Conservation (phyloP, 2,113 vertebrate species). For the Eolophus roseicapilla region DNA sequence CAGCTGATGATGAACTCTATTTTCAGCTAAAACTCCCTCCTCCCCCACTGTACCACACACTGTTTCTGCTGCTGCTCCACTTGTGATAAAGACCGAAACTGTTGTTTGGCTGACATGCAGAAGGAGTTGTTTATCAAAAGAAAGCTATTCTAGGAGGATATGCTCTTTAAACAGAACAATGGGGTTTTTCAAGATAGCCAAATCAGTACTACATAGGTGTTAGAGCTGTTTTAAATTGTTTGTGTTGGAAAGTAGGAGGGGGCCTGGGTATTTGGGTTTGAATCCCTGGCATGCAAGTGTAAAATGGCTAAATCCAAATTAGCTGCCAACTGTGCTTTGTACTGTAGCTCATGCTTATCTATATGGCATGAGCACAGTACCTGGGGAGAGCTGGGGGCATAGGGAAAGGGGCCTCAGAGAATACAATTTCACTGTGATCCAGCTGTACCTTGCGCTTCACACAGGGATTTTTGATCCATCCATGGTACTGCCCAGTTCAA, state of each 20-base stretch:
- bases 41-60: neutral
- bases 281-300: slow-evolving; percentile 38
- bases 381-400: neutral
- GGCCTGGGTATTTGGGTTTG: slow-evolving; percentile 26
- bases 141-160: slow-evolving; percentile 65
- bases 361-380: neutral
- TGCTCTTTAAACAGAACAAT: slow-evolving; percentile 69
- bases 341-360: neutral
- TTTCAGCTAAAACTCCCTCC: slow-evolving; percentile 46
- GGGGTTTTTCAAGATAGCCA: slow-evolving; percentile 64
- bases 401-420: neutral
- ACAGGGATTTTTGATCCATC: neutral
- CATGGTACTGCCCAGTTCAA: neutral
- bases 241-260: slow-evolving; percentile 49
- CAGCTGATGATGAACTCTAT: slow-evolving; percentile 63
- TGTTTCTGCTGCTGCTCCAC: slow-evolving; percentile 58
- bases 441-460: neutral
- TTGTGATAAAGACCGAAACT: slow-evolving; percentile 66
- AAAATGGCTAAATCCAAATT: slow-evolving; percentile 56
- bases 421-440: neutral
- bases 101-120: slow-evolving; percentile 58
- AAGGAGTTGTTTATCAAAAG: slow-evolving; percentile 67
- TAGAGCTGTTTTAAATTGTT: slow-evolving; percentile 57
- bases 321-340: slow-evolving; percentile 47
- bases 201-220: slow-evolving; percentile 61